These are phyloP conservation scores for Seriola aureovittata DNA, from an alignment of 2,113 vertebrate genomes.

Conservation along the genomic window DNA sequence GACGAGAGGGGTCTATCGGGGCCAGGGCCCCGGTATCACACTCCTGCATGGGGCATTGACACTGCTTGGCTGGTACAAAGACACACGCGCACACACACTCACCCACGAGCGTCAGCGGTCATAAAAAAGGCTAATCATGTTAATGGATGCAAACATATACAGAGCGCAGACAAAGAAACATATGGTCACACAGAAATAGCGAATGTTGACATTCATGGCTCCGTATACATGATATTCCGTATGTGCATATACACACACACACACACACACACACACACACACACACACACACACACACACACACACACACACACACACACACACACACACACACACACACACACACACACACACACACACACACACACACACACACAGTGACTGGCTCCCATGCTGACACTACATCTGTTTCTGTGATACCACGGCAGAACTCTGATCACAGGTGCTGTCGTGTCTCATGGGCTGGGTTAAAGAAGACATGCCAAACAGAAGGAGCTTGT, in stretches of 20 bases:
- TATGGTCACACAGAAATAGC: background rate
- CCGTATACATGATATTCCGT: slow-evolving; percentile 39
- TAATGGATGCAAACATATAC: slow-evolving; percentile 9
- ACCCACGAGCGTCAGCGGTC: background rate
- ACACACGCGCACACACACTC: slow-evolving; percentile 8
- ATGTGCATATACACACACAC: slow-evolving; percentile 14
- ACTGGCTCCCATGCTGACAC: slow-evolving; percentile 64
- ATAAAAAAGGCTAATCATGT: slow-evolving; percentile 2
- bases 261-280: slow-evolving; percentile 18
- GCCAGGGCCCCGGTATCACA: slow-evolving; percentile 41
- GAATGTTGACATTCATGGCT: slow-evolving; percentile 18
- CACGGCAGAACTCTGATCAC: slow-evolving; percentile 71
- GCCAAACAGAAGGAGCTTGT: slow-evolving; percentile 25
- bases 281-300: background rate
- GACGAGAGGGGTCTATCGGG: slow-evolving; percentile 56
- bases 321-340: slow-evolving; percentile 20
- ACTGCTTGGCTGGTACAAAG: slow-evolving; percentile 7
- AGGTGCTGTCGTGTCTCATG: slow-evolving; percentile 62
- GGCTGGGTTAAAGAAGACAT: slow-evolving; percentile 65
- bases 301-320: slow-evolving; percentile 10
- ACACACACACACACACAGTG: slow-evolving; percentile 30
- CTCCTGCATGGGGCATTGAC: slow-evolving; percentile 38
- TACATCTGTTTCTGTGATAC: slow-evolving; percentile 73
- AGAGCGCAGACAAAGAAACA: slow-evolving; percentile 9
- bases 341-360: background rate